phyloP scores from a whole-genome alignment of 2,797 vertebrate species.

The Choloepus didactylus region DNA sequence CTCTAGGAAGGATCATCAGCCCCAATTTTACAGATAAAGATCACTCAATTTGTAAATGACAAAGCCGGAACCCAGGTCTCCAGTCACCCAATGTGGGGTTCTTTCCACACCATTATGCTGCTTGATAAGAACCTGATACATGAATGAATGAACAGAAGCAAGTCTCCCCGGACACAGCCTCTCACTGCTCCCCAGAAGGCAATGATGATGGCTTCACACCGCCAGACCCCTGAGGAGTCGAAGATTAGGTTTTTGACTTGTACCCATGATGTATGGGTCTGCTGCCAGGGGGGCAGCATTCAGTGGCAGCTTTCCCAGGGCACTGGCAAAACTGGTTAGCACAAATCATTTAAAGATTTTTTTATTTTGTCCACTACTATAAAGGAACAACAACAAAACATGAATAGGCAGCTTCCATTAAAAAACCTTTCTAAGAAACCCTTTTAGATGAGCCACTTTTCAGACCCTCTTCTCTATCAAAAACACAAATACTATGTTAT shows the following conservation, averaged over 20 bases:
- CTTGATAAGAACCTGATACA: neutral
- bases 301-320: constrained; percentile 43
- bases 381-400: neutral
- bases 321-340: neutral
- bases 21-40: neutral
- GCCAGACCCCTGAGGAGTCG: neutral
- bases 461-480: neutral
- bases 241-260: constrained; percentile 65
- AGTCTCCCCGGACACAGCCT: neutral
- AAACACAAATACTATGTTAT: neutral
- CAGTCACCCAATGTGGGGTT: neutral
- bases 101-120: neutral
- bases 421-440: constrained; percentile 52
- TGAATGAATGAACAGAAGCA: neutral
- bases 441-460: neutral
- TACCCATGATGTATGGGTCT: constrained; percentile 1
- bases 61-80: neutral
- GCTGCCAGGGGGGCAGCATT: neutral
- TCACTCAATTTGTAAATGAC: neutral
- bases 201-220: neutral
- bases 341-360: constrained; percentile 13
- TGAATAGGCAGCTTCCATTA: neutral
- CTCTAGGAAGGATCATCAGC: neutral
- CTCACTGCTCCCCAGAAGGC: neutral
- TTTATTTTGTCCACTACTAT: neutral